Evolutionary conservation across 2,797 vertebrate species (phyloP).

Genomic region (Mormyrus hasselquistii): DNA sequence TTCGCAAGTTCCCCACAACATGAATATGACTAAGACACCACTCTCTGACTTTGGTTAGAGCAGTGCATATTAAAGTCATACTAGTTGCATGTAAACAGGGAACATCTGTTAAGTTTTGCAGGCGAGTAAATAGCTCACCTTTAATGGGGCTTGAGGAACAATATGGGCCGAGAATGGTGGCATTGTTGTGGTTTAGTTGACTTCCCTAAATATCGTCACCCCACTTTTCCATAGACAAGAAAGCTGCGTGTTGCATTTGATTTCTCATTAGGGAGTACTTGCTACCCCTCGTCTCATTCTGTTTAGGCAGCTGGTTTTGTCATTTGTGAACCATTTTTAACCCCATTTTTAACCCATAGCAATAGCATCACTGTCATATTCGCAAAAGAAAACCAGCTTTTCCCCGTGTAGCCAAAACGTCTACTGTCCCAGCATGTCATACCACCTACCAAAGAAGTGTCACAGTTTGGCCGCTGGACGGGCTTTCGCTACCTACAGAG

Average conservation of each 20-base stretch:
- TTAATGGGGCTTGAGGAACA: constrained; percentile 28
- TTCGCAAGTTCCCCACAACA: not conserved
- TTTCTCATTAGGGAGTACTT: constrained; percentile 27
- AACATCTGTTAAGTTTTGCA: constrained; percentile 1
- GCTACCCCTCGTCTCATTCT: not conserved
- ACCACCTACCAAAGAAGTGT: not conserved
- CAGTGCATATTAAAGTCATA: not conserved
- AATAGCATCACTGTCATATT: not conserved
- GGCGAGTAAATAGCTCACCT: constrained; percentile 32
- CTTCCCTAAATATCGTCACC: constrained; percentile 28
- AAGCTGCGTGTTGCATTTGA: constrained; percentile 30
- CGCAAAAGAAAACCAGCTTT: not conserved
- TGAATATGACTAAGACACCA: not conserved
- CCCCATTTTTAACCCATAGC: not conserved
- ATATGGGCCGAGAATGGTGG: constrained; percentile 17
- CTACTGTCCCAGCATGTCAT: not conserved
- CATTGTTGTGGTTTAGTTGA: constrained; percentile 28
- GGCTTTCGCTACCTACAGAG: not conserved
- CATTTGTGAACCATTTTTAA: not conserved
- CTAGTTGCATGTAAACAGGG: not conserved
- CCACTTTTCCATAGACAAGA: constrained; percentile 30
- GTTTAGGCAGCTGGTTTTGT: constrained; percentile 22
- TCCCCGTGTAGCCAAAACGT: not conserved
- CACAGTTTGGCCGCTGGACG: not conserved
- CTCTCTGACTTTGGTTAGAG: not conserved